Evolutionary conservation across 2,888 invertebrate species (phyloP).

Genomic region (Xestia rhomboidea): DNA sequence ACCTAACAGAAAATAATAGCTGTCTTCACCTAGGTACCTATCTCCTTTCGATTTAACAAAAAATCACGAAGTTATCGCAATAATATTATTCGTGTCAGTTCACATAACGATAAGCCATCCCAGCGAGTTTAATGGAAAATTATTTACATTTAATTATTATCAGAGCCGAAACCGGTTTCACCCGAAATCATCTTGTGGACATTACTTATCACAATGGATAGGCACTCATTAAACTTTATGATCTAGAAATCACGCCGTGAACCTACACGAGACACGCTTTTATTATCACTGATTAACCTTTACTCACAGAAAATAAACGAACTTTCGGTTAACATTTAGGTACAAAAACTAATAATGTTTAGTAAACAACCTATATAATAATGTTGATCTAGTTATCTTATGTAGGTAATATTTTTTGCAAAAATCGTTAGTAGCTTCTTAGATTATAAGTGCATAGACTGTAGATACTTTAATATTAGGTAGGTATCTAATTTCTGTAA

Average conservation of each 20-base stretch:
- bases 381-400: constrained; percentile 7
- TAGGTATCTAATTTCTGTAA: neutral
- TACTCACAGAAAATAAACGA: constrained; percentile 19
- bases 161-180: constrained; percentile 42
- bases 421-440: neutral
- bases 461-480: neutral
- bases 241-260: constrained; percentile 40
- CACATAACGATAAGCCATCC: constrained; percentile 36
- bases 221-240: constrained; percentile 31
- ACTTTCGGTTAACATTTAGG: constrained; percentile 17
- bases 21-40: neutral
- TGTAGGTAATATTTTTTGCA: neutral
- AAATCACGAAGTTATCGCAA: neutral
- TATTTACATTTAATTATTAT: constrained; percentile 35
- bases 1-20: neutral
- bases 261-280: constrained; percentile 34
- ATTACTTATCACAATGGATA: constrained; percentile 29
- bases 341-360: neutral
- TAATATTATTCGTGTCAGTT: constrained; percentile 35
- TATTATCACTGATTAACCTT: constrained; percentile 45
- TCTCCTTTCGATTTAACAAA: neutral
- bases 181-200: constrained; percentile 37
- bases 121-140: constrained; percentile 34
- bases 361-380: neutral
- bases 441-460: neutral